Base-by-base conservation (phyloP, 64 coral and sea anemone species). In the Montipora capricornis region DNA sequence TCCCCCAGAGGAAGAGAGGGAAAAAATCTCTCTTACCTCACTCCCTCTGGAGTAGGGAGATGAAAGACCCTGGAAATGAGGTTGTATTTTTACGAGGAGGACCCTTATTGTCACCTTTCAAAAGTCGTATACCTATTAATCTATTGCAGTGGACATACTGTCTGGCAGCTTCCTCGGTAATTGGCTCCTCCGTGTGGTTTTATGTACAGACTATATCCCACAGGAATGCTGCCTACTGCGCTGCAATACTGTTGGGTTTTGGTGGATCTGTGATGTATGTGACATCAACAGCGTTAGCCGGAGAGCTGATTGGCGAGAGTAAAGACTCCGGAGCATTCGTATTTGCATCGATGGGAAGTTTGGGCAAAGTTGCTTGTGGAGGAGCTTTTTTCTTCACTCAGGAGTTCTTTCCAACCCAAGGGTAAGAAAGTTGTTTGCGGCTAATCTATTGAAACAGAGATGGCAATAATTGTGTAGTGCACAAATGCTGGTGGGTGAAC, bases 171-270 rank as follows among this genome's bases (percentile, higher is more conserved):
- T 20, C 60, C 50, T n/a, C 68, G 46, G 82, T 71, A 7, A 22
- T 24, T 22, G 82, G 82, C n/a, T 86, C 82, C 46, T 86, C 82
- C 7, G 82, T 64, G 8, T 86, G 82, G 82, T 86, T 86, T n/a
- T 86, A 86, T 4, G 2, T 71, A 15, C 82, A 86, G 20, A 17
- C 5, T 15, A 8, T 17, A 22, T 86, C 82, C 0, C 64, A 64
- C 48, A 86, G 17, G 45, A 86, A 86, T 59, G 82, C 64, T 49
- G 82, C 10, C 44, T 86, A 86, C 14, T 86, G 62, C 44, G 82
- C 82, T 5, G 82, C 82, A 48, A 52, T 73, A 9, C 82, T 86
- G 10, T 6, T 73, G 66, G 82, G 82, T 5, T 86, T 66, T 47
- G 82, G 82, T 12, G 45, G 64, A 3, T 86, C 82, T 6, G 67